phyloP scores from a whole-genome alignment of 2,888 invertebrate species.

The Mamestra brassicae region DNA sequence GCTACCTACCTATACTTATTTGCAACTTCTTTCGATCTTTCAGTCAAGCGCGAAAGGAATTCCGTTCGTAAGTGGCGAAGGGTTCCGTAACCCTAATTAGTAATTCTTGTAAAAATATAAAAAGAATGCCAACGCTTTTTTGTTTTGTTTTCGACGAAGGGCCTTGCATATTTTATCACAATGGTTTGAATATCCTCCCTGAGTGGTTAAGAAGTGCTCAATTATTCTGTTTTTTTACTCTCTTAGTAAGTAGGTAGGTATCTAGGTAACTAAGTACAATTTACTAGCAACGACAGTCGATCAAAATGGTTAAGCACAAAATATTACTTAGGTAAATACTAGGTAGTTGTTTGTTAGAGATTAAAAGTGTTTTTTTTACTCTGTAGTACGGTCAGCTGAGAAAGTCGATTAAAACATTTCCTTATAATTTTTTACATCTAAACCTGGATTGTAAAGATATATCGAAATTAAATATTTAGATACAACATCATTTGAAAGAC shows the following conservation, averaged over 20 bases:
- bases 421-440: no score
- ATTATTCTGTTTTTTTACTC: background rate
- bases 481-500: no score
- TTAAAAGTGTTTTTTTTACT: background rate
- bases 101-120: slow-evolving; percentile 26
- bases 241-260: no score
- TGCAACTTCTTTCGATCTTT: slow-evolving; percentile 10
- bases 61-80: background rate
- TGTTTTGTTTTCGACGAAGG: slow-evolving; percentile 13
- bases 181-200: background rate
- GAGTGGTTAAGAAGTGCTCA: background rate
- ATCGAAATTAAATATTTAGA: no score
- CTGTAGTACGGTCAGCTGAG: background rate
- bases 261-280: no score
- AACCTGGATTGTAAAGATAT: no score
- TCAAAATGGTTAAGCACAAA: no score
- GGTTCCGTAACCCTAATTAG: slow-evolving; percentile 28
- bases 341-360: no score
- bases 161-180: slow-evolving; percentile 16
- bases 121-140: slow-evolving; percentile 19
- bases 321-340: no score
- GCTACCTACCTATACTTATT: background rate
- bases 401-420: no score
- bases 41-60: slow-evolving; percentile 27
- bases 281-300: no score